A percentile compares a stretch with the other conserved stretches of the same genome.
phyloP scores from a whole-genome alignment of 2,113 vertebrate species.

The Brachypteracias leptosomus region DNA sequence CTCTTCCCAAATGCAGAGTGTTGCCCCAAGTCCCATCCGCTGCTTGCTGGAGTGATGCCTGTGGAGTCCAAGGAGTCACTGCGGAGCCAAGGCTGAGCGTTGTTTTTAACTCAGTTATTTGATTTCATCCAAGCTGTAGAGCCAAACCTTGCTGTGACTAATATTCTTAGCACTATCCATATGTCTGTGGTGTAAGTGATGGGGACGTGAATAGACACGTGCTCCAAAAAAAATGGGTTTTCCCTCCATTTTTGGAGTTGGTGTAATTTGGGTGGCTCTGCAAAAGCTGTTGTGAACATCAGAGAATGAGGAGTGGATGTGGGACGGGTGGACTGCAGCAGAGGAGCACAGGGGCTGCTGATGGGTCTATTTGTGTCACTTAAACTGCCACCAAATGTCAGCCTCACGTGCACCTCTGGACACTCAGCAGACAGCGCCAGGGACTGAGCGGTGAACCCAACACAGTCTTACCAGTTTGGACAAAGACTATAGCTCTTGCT shows the following conservation, averaged over 20 bases:
- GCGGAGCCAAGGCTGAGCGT: not conserved
- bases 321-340: not conserved
- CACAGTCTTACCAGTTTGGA: not conserved
- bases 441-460: not conserved
- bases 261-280: not conserved
- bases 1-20: not conserved
- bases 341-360: not conserved
- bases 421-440: not conserved
- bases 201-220: not conserved
- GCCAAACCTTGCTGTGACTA: not conserved
- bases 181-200: not conserved
- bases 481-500: not conserved
- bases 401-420: not conserved
- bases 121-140: not conserved
- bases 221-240: not conserved
- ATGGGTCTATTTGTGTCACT: not conserved
- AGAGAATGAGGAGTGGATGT: rapidly evolving
- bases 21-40: not conserved
- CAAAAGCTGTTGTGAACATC: not conserved
- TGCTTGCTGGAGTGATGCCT: not conserved
- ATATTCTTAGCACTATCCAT: not conserved
- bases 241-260: not conserved
- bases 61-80: not conserved
- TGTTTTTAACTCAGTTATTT: not conserved
- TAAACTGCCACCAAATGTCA: not conserved